A percentile compares a stretch with the other conserved stretches of the same genome.
Conservation (phyloP, 2,113 vertebrate species). For the Phoenicopterus ruber region DNA sequence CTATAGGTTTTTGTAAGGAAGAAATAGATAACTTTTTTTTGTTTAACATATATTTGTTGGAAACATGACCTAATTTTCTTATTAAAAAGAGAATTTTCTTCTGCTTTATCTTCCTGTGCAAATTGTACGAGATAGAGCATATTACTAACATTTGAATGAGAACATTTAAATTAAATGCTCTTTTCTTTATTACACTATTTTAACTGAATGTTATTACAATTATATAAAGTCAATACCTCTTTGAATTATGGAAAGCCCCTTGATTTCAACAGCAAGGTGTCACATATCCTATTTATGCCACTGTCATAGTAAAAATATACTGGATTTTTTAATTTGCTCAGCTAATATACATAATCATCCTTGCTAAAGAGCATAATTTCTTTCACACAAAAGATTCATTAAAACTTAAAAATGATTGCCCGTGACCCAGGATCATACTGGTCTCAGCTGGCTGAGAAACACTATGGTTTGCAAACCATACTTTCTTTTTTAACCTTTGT, state of each 20-base stretch:
- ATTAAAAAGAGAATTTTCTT: background rate
- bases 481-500: background rate
- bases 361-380: conserved; percentile 1
- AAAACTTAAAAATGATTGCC: conserved; percentile 57
- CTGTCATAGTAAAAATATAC: background rate
- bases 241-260: background rate
- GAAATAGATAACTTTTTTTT: background rate
- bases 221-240: background rate
- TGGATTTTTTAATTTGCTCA: background rate
- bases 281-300: background rate
- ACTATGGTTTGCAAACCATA: background rate
- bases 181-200: background rate
- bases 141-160: background rate
- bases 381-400: conserved; percentile 30
- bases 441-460: background rate
- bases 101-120: background rate
- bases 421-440: background rate
- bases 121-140: background rate
- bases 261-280: background rate
- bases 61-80: background rate
- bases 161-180: background rate
- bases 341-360: conserved; percentile 1
- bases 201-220: background rate
- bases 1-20: background rate
- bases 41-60: background rate